phyloP scores from a whole-genome alignment of 2,888 invertebrate species.

The Campoletis raptor region DNA sequence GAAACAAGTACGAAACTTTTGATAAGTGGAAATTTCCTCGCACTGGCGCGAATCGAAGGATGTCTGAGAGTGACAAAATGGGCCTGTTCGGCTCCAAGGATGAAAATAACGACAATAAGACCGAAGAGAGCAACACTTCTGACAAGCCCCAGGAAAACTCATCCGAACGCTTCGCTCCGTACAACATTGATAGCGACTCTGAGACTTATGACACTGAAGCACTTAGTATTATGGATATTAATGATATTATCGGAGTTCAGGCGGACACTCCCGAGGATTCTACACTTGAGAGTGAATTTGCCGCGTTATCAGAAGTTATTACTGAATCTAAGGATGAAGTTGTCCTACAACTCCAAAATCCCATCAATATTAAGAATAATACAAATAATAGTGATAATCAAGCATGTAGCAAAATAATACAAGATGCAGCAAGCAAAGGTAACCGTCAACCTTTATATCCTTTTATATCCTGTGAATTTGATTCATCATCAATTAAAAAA shows the following conservation, averaged over 20 bases:
- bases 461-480: background rate
- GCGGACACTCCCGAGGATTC: constrained; percentile 77
- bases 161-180: constrained; percentile 74
- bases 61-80: constrained; percentile 80
- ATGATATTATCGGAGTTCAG: constrained; percentile 80
- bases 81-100: constrained; percentile 81
- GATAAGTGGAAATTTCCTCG: constrained; percentile 45
- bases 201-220: constrained; percentile 79
- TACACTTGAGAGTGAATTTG: constrained; percentile 81
- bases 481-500: background rate
- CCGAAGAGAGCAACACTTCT: constrained; percentile 37
- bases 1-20: constrained; percentile 34
- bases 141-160: constrained; percentile 69
- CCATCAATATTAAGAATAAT: background rate
- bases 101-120: constrained; percentile 63
- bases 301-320: constrained; percentile 81
- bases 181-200: constrained; percentile 78
- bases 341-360: constrained; percentile 14
- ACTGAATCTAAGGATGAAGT: constrained; percentile 74
- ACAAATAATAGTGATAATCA: background rate
- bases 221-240: constrained; percentile 81
- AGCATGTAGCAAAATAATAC: background rate
- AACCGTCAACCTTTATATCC: background rate
- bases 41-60: constrained; percentile 71
- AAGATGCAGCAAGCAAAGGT: constrained; percentile 29